A percentile compares a stretch with the other conserved stretches of the same genome.
Evolutionary conservation across 37 sponge, comb jelly and placozoan species (phyloP).

Genomic region (Ephydatia muelleri): DNA sequence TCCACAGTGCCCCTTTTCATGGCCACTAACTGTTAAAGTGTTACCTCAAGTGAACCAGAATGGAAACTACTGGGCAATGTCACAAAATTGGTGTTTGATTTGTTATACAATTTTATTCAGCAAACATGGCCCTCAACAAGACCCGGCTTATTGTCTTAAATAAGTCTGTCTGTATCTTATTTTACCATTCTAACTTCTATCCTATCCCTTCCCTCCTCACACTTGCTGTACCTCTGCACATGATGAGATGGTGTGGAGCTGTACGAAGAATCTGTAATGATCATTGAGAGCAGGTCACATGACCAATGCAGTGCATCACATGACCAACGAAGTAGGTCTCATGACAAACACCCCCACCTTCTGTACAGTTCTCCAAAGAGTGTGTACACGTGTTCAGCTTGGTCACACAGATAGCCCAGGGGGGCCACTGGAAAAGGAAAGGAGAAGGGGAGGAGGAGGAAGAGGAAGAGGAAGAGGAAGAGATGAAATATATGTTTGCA

Average conservation of each 20-base stretch:
- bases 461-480: background rate
- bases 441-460: too few relatives aligned
- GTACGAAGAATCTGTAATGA: conserved; percentile 48
- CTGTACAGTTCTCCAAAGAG: conserved; percentile 50
- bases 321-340: background rate
- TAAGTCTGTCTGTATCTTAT: too few relatives aligned
- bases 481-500: background rate
- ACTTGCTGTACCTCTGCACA: conserved; percentile 26
- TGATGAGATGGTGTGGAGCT: conserved; percentile 57
- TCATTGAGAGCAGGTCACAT: too few relatives aligned
- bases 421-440: conserved; percentile 44
- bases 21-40: too few relatives aligned
- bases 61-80: too few relatives aligned
- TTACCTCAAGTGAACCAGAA: too few relatives aligned
- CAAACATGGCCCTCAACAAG: too few relatives aligned
- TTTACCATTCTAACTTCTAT: too few relatives aligned
- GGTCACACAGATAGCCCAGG: conserved; percentile 44
- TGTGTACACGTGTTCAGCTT: conserved; percentile 40
- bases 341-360: conserved; percentile 6
- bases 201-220: background rate
- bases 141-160: too few relatives aligned
- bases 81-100: too few relatives aligned
- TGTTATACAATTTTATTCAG: too few relatives aligned
- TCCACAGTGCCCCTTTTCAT: too few relatives aligned
- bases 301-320: background rate